Conservation (phyloP, 2,888 invertebrate genomes). For the Drosophila putrida region DNA sequence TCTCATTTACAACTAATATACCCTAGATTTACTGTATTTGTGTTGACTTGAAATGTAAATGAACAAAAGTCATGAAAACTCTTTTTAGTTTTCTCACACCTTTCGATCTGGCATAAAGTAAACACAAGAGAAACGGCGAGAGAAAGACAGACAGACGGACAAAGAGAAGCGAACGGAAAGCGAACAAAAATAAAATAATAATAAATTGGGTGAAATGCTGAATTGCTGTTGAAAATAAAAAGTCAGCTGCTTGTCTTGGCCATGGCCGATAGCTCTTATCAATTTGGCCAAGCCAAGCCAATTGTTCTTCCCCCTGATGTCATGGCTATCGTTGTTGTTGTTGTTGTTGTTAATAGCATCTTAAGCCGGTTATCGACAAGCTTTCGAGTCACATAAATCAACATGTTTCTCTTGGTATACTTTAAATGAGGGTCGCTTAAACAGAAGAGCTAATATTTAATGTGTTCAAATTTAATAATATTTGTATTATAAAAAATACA, state of each 20-base stretch:
- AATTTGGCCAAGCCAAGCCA: conserved; percentile 41
- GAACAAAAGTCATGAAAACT: conserved; percentile 18
- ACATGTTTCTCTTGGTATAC: conserved; percentile 34
- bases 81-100: conserved; percentile 31
- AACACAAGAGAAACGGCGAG: conserved; percentile 1
- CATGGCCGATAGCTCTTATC: conserved; percentile 36
- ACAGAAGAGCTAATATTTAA: background rate
- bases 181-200: background rate
- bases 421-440: background rate
- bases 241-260: conserved; percentile 19
- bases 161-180: background rate
- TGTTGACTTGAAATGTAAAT: background rate
- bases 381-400: conserved; percentile 69
- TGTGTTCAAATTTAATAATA: too few species aligned
- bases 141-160: background rate
- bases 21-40: background rate
- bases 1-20: background rate
- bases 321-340: conserved; percentile 8
- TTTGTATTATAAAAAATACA: too few species aligned
- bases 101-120: conserved; percentile 2
- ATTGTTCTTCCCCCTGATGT: conserved; percentile 24
- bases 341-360: conserved; percentile 23
- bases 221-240: conserved; percentile 16
- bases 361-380: conserved; percentile 71
- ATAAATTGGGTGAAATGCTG: background rate